A percentile compares a stretch with the other conserved stretches of the same genome.
These are phyloP conservation scores for Salvelinus alpinus DNA, from an alignment of 2,113 vertebrate species.

Conservation along the genomic window DNA sequence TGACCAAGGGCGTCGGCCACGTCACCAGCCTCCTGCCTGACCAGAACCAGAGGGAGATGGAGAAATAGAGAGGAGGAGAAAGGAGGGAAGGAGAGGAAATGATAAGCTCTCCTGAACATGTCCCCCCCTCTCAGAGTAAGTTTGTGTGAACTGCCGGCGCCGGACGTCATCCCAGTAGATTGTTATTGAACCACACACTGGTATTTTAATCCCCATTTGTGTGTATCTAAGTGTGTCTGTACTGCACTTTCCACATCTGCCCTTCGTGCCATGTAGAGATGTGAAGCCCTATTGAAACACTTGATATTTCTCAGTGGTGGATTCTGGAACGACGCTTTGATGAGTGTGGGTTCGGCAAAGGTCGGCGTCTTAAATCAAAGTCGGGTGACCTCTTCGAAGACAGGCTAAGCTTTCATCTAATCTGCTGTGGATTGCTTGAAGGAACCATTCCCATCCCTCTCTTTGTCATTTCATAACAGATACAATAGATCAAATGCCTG, in stretches of 20 bases:
- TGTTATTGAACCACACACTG: constrained; percentile 13
- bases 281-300: no score
- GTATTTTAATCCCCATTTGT: constrained; percentile 5
- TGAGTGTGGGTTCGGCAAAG: no score
- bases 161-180: neutral
- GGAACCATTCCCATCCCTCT: neutral
- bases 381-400: no score
- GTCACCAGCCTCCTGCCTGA: constrained; percentile 86
- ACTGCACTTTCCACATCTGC: neutral
- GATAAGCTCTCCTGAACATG: neutral
- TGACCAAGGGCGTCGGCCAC: constrained; percentile 95
- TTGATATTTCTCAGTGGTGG: no score
- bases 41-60: constrained; percentile 38
- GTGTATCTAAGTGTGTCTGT: no score
- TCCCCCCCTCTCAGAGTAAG: neutral
- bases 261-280: neutral
- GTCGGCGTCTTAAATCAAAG: no score
- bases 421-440: neutral
- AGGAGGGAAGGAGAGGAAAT: neutral
- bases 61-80: neutral
- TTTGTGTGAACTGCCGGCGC: no score
- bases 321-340: no score
- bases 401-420: no score
- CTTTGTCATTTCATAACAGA: neutral
- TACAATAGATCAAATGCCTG: no score